Base-by-base conservation (phyloP, 2,113 vertebrate species). In the Indicator indicator region DNA sequence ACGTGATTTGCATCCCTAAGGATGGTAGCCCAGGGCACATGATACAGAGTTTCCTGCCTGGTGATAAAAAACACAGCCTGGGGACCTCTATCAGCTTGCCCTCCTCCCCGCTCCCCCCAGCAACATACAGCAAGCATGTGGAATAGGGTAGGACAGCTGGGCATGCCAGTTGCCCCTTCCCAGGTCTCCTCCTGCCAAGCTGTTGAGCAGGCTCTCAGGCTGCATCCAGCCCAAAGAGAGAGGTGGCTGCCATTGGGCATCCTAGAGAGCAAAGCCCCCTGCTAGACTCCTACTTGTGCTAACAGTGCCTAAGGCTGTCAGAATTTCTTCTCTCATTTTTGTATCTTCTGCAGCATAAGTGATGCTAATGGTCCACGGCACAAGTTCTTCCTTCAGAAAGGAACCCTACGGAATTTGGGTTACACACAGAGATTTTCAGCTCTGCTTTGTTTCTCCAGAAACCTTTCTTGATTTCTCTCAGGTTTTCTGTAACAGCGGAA, bases 31-130 rank as follows among this genome's bases (percentile, higher is more conserved):
- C 15, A 54, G 38, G 40, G 58, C 77, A 59, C 2, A 1, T 0
- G 0, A 12, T 6, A 5, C 6, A 54, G 3, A 0, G 33, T 68
- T 30, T 89, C 68, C 30, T 4, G 2, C 2, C 33, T 52, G 16
- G 11, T 33, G 38, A 62, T 12, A 69, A 68, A 10, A 46, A 48
- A 50, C 17, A 9, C 30, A 19, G 24, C 16, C 19, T 16, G 30
- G 8, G 21, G 14, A 33, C 11, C 16, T 63, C 19, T 27, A 60
- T 52, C 46, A 81, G 65, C 48, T n/a, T 55, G 72, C 13, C 19
- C 50, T 62, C 42, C 42, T 84, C 38, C 30, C 32, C 1, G 5
- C 8, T 28, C 14, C 65, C 50, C 23, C 9, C 30, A 32, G 52
- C 7, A 65, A 54, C 69, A 56, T 9, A 62, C 24, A 81, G 58